These are phyloP conservation scores for Hyles vespertilio DNA, from an alignment of 1,140 invertebrate species.

Conservation along the genomic window DNA sequence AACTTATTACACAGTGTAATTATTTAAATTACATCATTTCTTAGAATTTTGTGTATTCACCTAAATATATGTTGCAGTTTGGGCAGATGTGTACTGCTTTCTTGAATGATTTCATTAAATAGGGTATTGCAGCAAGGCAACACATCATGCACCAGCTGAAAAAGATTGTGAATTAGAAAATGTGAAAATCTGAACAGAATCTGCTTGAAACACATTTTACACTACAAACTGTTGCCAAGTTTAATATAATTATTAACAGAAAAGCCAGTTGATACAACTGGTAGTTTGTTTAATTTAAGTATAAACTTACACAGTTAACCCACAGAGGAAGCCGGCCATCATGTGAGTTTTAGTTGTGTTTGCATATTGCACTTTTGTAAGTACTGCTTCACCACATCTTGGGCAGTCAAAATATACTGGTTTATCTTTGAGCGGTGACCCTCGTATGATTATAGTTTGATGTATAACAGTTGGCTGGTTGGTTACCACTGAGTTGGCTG, in stretches of 20 bases:
- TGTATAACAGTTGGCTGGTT: slow-evolving; percentile 32
- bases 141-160: slow-evolving; percentile 64
- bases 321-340: slow-evolving; percentile 59
- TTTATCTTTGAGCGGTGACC: slow-evolving; percentile 30
- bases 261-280: no score
- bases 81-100: slow-evolving; percentile 59
- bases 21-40: background rate
- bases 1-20: background rate
- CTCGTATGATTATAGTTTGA: slow-evolving; percentile 47
- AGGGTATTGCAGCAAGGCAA: slow-evolving; percentile 56
- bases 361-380: slow-evolving; percentile 51
- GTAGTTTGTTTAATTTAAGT: no score
- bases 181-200: no score
- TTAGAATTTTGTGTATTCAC: slow-evolving; percentile 31
- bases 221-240: no score
- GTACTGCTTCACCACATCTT: slow-evolving; percentile 39
- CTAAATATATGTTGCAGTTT: slow-evolving; percentile 54
- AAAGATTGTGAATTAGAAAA: no score
- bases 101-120: slow-evolving; percentile 47
- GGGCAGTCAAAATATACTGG: slow-evolving; percentile 43
- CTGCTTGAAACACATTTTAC: no score
- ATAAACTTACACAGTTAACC: slow-evolving; percentile 53
- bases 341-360: slow-evolving; percentile 58
- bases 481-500: slow-evolving; percentile 10
- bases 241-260: no score